A percentile compares a stretch with the other conserved stretches of the same genome.
Conservation (phyloP, 2,888 invertebrate species). For the Rotaria magnacalcarata region DNA sequence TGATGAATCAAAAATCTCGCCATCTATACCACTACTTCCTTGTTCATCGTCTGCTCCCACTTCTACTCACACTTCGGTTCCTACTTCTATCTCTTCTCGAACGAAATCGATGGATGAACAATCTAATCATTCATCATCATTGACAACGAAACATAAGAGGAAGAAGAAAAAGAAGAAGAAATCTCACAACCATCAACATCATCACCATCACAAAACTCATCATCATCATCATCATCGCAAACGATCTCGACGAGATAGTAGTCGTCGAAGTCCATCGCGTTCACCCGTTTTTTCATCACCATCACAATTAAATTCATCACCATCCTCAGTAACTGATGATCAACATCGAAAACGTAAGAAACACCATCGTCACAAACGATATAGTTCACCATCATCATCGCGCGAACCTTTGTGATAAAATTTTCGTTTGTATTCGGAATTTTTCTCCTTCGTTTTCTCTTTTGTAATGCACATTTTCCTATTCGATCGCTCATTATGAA, state of each 20-base stretch:
- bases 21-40: background rate
- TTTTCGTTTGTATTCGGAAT: background rate
- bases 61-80: background rate
- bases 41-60: background rate
- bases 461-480: slow-evolving; percentile 28
- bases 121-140: background rate
- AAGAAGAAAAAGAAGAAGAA: background rate
- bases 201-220: background rate
- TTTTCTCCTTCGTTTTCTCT: background rate
- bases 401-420: slow-evolving; percentile 18
- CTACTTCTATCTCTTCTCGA: background rate
- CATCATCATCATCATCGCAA: background rate
- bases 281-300: background rate
- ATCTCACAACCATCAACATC: slow-evolving; percentile 1
- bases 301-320: slow-evolving; percentile 5
- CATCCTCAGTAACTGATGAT: background rate
- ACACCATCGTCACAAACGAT: slow-evolving; percentile 6
- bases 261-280: background rate
- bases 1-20: background rate
- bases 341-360: background rate
- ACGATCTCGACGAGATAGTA: background rate
- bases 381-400: background rate
- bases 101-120: background rate
- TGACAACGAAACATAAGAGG: background rate
- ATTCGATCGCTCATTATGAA: slow-evolving; percentile 12